phyloP scores from a whole-genome alignment of 2,888 invertebrate genomes.

The Gisinianus flammeolus region DNA sequence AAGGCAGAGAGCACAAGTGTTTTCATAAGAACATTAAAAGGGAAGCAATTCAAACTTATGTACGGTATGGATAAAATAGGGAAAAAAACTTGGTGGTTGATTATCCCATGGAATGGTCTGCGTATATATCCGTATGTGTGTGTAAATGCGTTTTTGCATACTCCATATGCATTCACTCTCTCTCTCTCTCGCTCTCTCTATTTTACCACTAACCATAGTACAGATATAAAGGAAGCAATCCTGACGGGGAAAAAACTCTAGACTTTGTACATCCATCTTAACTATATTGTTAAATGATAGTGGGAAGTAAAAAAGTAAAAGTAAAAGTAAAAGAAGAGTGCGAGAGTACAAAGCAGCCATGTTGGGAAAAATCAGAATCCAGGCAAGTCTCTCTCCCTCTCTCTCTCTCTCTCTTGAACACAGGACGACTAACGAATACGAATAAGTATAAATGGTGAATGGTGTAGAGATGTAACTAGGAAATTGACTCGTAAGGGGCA shows the following conservation, averaged over 20 bases:
- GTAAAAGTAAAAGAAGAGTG: no score
- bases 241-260: no score
- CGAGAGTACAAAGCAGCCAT: conserved; percentile 6
- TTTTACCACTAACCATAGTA: no score
- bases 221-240: no score
- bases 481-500: no score
- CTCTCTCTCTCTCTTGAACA: conserved; percentile 1
- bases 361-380: conserved; percentile 4
- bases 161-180: neutral
- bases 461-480: no score
- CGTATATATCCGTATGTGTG: neutral
- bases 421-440: neutral
- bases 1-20: conserved; percentile 33
- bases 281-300: no score
- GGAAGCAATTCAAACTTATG: conserved; percentile 30
- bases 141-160: neutral
- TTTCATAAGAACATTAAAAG: conserved; percentile 43
- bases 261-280: no score
- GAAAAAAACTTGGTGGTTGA: neutral
- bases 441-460: no score
- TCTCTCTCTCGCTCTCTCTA: no score
- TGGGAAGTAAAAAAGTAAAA: no score
- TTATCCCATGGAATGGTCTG: conserved; percentile 17
- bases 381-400: conserved; percentile 9
- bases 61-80: neutral